Conservation (phyloP, 2,113 vertebrate species). For the Phyllostomus hastatus region DNA sequence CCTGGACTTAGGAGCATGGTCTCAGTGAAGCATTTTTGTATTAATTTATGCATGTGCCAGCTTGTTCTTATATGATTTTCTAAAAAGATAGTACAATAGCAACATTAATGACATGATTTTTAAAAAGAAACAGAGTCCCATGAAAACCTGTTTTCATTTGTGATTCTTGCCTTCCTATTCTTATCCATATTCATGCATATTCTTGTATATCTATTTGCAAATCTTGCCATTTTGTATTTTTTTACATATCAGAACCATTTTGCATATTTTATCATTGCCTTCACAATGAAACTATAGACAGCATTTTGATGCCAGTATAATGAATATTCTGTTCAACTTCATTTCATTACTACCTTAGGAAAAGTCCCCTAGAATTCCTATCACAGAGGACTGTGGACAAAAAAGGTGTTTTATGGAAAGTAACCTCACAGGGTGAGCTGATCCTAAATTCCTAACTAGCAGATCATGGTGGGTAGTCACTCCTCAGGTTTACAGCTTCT, state of each 20-base stretch:
- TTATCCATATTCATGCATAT: not conserved
- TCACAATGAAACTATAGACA: not conserved
- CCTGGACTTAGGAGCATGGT: not conserved
- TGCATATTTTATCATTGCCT: slow-evolving; percentile 9
- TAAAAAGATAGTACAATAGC: not conserved
- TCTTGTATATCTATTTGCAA: not conserved
- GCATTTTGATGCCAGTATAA: not conserved
- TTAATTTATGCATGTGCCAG: not conserved
- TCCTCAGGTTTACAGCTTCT: not conserved
- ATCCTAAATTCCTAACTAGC: not conserved
- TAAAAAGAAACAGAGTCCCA: not conserved
- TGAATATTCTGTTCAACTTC: not conserved
- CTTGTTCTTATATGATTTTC: not conserved
- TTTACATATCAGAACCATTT: not conserved
- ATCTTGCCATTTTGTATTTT: not conserved
- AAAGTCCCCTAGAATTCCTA: not conserved
- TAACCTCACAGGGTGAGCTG: not conserved
- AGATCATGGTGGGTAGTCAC: not conserved
- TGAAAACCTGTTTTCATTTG: not conserved
- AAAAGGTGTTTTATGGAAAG: not conserved
- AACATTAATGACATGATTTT: not conserved
- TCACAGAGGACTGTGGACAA: not conserved
- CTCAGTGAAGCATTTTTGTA: not conserved
- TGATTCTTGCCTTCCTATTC: not conserved
- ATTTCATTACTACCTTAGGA: not conserved